Base-by-base conservation (phyloP, 2,113 vertebrate genomes). In the Gymnobelideus leadbeateri region DNA sequence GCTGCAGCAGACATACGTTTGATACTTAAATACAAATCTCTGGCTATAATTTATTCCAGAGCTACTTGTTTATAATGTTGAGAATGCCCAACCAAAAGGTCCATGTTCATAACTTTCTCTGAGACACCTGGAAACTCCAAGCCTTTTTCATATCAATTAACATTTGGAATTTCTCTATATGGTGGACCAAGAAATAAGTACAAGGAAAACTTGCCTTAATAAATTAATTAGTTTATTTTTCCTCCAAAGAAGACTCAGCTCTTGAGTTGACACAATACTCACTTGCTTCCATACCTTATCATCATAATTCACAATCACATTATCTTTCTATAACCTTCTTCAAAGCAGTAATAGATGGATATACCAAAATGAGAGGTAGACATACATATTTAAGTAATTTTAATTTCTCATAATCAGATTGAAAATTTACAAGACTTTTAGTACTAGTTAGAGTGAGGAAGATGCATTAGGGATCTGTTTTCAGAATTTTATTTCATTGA, bases 321-420 rank as follows among this genome's bases (percentile, higher is more conserved):
- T 95, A 92, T 51, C 94, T 97, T 97, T 94, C 77, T 95, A 50
- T 93, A 25, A 25, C 50, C 94, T 96, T 93, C 43, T 93, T 47
- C 49, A 92, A 91, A 94, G 43, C 14, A 51, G 46, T 96, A 92
- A 92, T 91, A 54, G 89, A 53, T 68, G 9, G 50, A 90, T 89
- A 16, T 3, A 53, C 46, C 8, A 57, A 28, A 96, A 96, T 61
- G 53, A 24, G n/a, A 89, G 3, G 0, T n/a, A 52, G 12, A 50
- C 25, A 93, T 84, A 91, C 89, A 68, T 31, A 0, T 52, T 68
- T 96, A 55, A 28, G 46, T 77, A 8, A 89, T 94, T 96, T 28
- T 95, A 93, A 16, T 28, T 31, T 97, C 51, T 94, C 49, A 91
- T 43, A 3, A 24, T 93, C 61, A 6, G 10, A 90, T 51, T 92